Evolutionary conservation across 30 jellyfish, hydroid and myxozoan species (phyloP).

Genomic region (Aurelia aurita complex sp. Pacific): DNA sequence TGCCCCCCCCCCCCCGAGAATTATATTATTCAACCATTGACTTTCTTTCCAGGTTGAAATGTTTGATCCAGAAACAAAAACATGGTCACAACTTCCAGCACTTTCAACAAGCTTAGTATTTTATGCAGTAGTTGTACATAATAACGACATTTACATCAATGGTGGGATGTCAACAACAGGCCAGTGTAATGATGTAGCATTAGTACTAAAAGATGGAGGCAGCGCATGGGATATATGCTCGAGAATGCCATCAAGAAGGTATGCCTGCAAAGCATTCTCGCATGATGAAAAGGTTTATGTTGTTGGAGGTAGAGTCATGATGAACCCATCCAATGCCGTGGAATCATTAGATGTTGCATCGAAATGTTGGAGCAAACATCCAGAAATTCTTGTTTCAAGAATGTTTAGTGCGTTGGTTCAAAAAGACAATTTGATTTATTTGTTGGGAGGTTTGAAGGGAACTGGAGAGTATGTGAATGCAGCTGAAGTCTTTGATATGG

Average conservation of each 20-base stretch:
- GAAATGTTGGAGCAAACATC: slow-evolving; percentile 47
- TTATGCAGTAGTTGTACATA: slow-evolving; percentile 12
- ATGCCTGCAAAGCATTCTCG: slow-evolving; percentile 65
- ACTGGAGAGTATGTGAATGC: slow-evolving; percentile 34
- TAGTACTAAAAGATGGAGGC: slow-evolving; percentile 36
- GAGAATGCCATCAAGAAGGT: slow-evolving; percentile 59
- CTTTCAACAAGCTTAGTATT: slow-evolving; percentile 37
- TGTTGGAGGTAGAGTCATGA: slow-evolving; percentile 63
- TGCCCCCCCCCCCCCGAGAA: too few species aligned
- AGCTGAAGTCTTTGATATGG: slow-evolving; percentile 53
- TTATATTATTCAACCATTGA: too few species aligned
- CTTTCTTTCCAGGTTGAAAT: slow-evolving; percentile 31
- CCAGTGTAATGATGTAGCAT: slow-evolving; percentile 38
- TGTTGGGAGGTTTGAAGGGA: slow-evolving; percentile 64
- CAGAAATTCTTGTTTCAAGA: slow-evolving; percentile 24
- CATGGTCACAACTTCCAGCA: slow-evolving; percentile 65
- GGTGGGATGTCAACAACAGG: slow-evolving; percentile 67
- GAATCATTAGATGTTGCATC: slow-evolving; percentile 41
- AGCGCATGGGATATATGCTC: slow-evolving; percentile 48
- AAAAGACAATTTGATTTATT: slow-evolving; percentile 32
- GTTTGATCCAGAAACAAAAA: slow-evolving; percentile 39
- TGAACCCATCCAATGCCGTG: slow-evolving; percentile 60
- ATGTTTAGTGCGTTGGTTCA: slow-evolving; percentile 49
- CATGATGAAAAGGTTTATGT: slow-evolving; percentile 43
- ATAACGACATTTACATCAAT: slow-evolving; percentile 25